Conservation (phyloP, 2,888 invertebrate species). For the Drosophila yooni region DNA sequence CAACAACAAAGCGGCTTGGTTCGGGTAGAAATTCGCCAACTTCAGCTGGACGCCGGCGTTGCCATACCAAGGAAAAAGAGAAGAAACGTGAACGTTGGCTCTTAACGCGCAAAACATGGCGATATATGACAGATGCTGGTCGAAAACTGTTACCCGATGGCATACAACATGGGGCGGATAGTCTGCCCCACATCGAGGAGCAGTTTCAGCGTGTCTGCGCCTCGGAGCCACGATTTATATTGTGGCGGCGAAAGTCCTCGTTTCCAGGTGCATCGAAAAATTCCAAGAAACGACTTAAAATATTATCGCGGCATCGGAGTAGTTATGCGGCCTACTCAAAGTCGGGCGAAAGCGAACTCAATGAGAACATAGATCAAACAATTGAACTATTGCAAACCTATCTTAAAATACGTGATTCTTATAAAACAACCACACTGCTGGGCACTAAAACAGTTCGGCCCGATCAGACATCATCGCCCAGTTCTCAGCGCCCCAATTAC, state of each 20-base stretch:
- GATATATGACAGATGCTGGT: conserved; percentile 96
- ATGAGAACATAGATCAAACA: conserved; percentile 69
- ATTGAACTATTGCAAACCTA: conserved; percentile 78
- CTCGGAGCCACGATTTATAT: conserved; percentile 90
- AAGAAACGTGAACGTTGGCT: conserved; percentile 90
- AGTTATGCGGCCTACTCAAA: conserved; percentile 10
- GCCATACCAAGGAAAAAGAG: conserved; percentile 65
- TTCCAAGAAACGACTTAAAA: conserved; percentile 69
- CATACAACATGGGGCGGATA: conserved; percentile 89
- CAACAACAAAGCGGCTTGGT: neutral
- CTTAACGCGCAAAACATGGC: conserved; percentile 94
- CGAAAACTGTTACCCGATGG: conserved; percentile 94
- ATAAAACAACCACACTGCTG: conserved; percentile 78
- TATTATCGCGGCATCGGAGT: conserved; percentile 49
- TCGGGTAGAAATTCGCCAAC: conserved; percentile 7
- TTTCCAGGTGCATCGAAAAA: conserved; percentile 86
- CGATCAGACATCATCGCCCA: conserved; percentile 82
- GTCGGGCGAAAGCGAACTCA: conserved; percentile 18
- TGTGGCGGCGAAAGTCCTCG: conserved; percentile 92
- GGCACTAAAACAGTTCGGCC: conserved; percentile 81
- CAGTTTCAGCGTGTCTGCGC: conserved; percentile 94
- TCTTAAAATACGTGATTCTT: conserved; percentile 73
- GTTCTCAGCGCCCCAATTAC: conserved; percentile 73
- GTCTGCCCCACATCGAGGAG: conserved; percentile 92
- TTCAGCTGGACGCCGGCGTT: conserved; percentile 42